Percentiles rank a stretch among this genome's conserved stretches.
Conservation (phyloP, 2,888 invertebrate genomes). For the Lapara coniferarum region DNA sequence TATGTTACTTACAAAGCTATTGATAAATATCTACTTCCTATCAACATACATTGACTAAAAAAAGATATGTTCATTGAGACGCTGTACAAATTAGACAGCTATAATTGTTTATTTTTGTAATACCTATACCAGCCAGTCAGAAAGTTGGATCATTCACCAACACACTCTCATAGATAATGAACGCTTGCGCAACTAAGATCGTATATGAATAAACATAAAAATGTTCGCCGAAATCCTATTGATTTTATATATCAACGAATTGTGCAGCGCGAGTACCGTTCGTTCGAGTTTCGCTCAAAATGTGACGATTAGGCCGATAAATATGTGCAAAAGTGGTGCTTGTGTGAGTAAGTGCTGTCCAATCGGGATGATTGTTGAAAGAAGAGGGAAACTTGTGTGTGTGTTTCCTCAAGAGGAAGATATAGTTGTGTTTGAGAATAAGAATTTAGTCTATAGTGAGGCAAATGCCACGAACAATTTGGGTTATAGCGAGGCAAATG, state of each 20-base stretch:
- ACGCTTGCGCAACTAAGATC: neutral
- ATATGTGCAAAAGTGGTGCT: conserved; percentile 37
- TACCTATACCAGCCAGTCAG: neutral
- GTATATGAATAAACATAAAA: neutral
- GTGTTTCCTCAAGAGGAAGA: conserved; percentile 26
- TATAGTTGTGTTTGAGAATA: conserved; percentile 31
- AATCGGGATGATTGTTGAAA: conserved; percentile 39
- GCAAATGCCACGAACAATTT: conserved; percentile 31
- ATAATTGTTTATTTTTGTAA: neutral
- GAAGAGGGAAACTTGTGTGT: conserved; percentile 31
- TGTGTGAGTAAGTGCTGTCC: conserved; percentile 61
- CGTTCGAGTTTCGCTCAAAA: neutral
- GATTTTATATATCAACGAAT: neutral
- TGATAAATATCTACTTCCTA: neutral
- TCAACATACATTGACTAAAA: neutral
- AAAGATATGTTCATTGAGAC: neutral
- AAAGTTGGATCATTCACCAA: neutral
- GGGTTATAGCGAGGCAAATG: conserved; percentile 31
- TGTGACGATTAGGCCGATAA: conserved; percentile 27
- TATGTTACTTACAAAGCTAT: no score
- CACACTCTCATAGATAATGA: neutral
- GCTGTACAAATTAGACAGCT: neutral
- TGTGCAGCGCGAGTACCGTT: neutral
- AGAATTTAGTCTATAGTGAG: conserved; percentile 35
- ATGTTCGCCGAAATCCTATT: neutral